These are phyloP conservation scores for Galeopterus variegatus DNA, from an alignment of 2,113 vertebrate species.

Conservation along the genomic window DNA sequence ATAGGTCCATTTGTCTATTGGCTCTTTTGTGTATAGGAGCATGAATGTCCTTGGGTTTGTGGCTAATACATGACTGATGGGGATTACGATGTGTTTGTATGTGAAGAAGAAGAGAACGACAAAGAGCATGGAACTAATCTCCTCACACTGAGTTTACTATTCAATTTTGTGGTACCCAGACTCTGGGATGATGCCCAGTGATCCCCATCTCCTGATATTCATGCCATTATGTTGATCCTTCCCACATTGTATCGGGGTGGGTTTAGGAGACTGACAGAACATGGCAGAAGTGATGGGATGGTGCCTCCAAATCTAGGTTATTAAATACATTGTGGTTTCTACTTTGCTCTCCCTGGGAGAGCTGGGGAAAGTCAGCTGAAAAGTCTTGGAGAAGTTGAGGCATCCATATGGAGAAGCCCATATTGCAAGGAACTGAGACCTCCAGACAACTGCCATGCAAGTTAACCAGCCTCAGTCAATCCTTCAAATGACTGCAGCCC, in stretches of 20 bases:
- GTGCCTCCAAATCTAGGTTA: neutral
- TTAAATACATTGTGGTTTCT: neutral
- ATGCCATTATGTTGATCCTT: neutral
- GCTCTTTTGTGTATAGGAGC: neutral
- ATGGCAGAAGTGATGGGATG: neutral
- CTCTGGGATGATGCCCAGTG: neutral
- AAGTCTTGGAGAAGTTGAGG: neutral
- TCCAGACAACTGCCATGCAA: neutral
- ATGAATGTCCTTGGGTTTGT: neutral
- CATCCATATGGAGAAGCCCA: neutral
- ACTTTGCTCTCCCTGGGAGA: neutral
- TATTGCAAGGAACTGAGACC: neutral
- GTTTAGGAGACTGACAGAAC: neutral
- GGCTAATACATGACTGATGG: neutral
- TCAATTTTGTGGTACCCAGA: neutral
- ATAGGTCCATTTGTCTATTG: neutral
- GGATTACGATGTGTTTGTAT: neutral
- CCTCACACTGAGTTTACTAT: neutral
- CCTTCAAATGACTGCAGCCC: neutral
- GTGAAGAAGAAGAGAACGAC: neutral
- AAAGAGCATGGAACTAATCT: neutral
- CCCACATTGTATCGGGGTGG: neutral
- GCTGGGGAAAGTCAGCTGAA: neutral
- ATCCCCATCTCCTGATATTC: neutral
- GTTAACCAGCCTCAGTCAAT: neutral